These are phyloP conservation scores for Zeugodacus cucurbitae DNA, from an alignment of 1,140 invertebrate species.

Conservation along the genomic window DNA sequence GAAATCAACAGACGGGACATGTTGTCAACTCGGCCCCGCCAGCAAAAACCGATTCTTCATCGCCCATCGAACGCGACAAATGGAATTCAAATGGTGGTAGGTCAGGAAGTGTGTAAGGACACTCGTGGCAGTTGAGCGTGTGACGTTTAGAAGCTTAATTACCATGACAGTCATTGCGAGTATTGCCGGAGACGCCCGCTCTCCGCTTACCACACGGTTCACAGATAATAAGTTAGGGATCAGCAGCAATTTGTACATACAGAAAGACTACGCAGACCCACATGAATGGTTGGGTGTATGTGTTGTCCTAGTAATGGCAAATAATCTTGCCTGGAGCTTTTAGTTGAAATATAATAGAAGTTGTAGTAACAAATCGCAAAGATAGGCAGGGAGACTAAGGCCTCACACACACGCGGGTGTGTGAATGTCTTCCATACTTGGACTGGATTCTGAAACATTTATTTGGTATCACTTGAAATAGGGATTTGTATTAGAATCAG, in stretches of 20 bases:
- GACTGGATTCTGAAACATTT: no score
- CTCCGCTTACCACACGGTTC: not conserved
- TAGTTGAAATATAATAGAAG: no score
- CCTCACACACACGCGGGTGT: no score
- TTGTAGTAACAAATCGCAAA: no score
- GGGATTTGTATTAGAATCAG: no score
- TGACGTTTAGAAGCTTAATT: not conserved
- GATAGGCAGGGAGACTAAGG: no score
- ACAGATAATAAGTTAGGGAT: not conserved
- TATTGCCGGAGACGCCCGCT: not conserved
- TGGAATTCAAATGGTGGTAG: constrained; percentile 45
- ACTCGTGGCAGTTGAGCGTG: not conserved
- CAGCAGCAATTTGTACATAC: not conserved
- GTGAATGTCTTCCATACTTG: no score
- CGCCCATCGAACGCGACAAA: not conserved
- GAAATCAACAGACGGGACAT: not conserved
- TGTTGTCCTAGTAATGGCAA: not conserved
- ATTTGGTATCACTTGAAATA: no score
- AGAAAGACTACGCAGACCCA: not conserved
- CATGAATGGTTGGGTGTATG: not conserved
- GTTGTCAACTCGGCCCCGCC: not conserved
- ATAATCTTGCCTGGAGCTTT: no score
- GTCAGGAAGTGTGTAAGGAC: constrained; percentile 38
- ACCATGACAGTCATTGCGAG: not conserved
- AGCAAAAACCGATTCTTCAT: not conserved